A percentile compares a stretch with the other conserved stretches of the same genome.
Conservation (phyloP, 35 echinoderm and acorn worm species). For the Apostichopus parvimensis region DNA sequence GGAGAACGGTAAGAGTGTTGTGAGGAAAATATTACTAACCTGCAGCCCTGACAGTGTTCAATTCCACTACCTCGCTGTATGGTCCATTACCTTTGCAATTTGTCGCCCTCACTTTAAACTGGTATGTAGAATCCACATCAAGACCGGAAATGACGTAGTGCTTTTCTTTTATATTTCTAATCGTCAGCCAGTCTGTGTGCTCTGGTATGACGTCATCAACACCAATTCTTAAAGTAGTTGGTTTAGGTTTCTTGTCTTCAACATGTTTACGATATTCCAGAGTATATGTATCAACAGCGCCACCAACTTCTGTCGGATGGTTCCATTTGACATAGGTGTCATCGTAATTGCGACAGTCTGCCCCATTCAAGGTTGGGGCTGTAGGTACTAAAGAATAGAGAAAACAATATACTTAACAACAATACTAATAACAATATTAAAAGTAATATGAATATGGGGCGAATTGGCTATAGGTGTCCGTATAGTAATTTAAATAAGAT, state of each 20-base stretch:
- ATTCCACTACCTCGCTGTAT: constrained; percentile 58
- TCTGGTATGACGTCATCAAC: constrained; percentile 45
- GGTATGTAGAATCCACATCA: constrained; percentile 64
- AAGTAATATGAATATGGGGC: too few species aligned
- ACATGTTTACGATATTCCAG: constrained; percentile 68
- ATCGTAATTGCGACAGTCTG: constrained; percentile 57
- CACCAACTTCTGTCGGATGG: constrained; percentile 27
- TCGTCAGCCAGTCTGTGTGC: neutral
- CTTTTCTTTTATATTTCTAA: constrained; percentile 18
- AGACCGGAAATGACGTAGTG: constrained; percentile 25
- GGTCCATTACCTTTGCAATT: constrained; percentile 59
- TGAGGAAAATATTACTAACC: constrained; percentile 29
- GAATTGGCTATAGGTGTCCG: too few species aligned
- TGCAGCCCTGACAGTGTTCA: constrained; percentile 63
- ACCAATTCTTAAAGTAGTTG: constrained; percentile 33
- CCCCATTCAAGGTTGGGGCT: constrained; percentile 39
- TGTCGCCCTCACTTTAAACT: constrained; percentile 64
- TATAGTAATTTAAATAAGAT: too few species aligned
- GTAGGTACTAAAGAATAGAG: constrained; percentile 60
- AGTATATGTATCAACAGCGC: constrained; percentile 66
- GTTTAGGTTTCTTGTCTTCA: neutral
- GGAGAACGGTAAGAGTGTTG: too few species aligned
- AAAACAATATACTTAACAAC: neutral
- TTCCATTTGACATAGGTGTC: constrained; percentile 60
- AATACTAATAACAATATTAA: too few species aligned